These are phyloP conservation scores for Pinna nobilis DNA, from an alignment of 1,140 invertebrate species.

Conservation along the genomic window DNA sequence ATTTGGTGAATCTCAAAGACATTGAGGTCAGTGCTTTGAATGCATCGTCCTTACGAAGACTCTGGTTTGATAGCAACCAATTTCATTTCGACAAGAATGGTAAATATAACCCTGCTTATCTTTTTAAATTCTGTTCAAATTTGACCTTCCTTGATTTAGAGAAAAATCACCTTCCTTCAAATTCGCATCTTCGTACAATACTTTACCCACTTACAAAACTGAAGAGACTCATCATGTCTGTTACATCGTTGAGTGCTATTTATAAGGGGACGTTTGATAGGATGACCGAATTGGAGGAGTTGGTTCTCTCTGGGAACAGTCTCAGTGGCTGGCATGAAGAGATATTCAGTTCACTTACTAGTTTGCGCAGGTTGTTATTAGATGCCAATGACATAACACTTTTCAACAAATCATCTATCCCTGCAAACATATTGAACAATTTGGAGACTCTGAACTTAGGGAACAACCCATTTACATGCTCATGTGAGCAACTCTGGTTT, in stretches of 20 bases:
- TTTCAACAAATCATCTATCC: slow-evolving; percentile 22
- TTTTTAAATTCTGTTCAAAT: background rate
- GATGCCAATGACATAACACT: background rate
- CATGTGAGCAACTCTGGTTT: slow-evolving; percentile 25
- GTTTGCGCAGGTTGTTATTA: background rate
- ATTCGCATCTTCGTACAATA: background rate
- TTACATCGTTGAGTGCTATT: background rate
- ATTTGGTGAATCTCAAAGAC: background rate
- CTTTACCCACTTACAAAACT: background rate
- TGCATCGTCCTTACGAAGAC: background rate
- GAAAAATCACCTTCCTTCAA: slow-evolving; percentile 1
- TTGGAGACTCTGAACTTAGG: background rate
- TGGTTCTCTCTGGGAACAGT: background rate
- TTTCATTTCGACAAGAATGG: background rate
- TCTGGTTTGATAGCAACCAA: background rate
- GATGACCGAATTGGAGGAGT: background rate
- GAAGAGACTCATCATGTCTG: background rate
- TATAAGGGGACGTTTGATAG: background rate
- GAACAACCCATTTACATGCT: slow-evolving; percentile 13
- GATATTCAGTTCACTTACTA: background rate
- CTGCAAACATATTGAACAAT: background rate
- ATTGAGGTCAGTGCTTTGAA: background rate
- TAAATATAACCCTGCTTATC: background rate
- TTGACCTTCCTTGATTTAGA: background rate
- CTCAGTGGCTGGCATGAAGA: background rate